Percentiles rank a stretch among this genome's conserved stretches.
phyloP scores from a whole-genome alignment of 2,113 vertebrate species.

The Notarius quadriscutis region DNA sequence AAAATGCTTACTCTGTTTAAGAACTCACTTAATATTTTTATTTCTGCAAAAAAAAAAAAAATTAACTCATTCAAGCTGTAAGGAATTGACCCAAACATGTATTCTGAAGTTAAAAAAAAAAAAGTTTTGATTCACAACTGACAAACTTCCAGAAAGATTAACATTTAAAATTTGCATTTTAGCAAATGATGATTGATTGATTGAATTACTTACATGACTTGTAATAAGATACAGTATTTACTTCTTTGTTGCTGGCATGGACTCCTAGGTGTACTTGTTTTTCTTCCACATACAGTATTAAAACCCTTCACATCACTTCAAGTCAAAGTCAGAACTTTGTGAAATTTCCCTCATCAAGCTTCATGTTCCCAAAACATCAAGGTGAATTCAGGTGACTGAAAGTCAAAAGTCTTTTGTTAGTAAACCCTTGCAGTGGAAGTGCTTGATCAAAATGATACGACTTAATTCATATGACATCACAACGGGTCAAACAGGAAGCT shows the following conservation, averaged over 20 bases:
- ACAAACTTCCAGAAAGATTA: neutral
- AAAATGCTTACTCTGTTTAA: neutral
- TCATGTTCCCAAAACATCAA: neutral
- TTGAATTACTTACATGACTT: too few relatives aligned
- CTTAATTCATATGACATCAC: neutral
- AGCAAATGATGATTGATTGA: neutral
- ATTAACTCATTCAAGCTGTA: too few relatives aligned
- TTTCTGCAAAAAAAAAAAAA: neutral
- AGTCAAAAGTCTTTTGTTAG: neutral
- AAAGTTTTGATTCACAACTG: neutral
- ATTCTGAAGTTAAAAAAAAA: neutral
- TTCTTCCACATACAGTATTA: neutral
- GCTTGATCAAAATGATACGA: neutral
- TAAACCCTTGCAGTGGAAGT: neutral
- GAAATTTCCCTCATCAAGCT: neutral
- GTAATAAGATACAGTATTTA: neutral
- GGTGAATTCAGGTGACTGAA: neutral
- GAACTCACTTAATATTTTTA: neutral
- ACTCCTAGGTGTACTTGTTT: neutral
- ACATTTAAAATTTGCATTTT: neutral
- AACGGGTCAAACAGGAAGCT: neutral
- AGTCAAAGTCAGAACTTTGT: neutral
- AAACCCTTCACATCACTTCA: neutral
- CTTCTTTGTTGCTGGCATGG: neutral
- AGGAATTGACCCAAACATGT: neutral